Evolutionary conservation across 2,888 invertebrate genomes (phyloP).

Genomic region (Nemotelus nigrinus): DNA sequence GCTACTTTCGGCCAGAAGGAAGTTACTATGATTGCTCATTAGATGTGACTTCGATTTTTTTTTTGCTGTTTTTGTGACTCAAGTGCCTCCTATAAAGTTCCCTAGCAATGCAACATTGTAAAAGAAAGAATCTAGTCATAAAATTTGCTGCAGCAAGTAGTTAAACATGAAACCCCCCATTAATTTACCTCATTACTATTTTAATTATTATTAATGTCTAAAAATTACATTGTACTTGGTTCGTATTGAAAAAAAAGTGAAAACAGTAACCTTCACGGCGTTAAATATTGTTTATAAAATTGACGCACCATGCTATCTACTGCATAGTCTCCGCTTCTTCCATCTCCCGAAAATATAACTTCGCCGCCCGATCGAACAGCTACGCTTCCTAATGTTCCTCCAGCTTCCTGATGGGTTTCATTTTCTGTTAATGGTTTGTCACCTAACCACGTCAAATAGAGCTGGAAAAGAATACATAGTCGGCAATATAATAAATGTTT

Average conservation of each 20-base stretch:
- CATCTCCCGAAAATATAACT: constrained; percentile 60
- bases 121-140: too few species aligned
- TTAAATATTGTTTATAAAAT: constrained; percentile 3
- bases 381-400: constrained; percentile 65
- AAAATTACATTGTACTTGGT: not conserved
- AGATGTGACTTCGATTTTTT: too few species aligned
- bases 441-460: constrained; percentile 67
- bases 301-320: constrained; percentile 37
- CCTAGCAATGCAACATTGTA: too few species aligned
- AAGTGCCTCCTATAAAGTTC: too few species aligned
- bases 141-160: too few species aligned
- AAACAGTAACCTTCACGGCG: not conserved
- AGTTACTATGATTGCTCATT: too few species aligned
- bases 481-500: not conserved
- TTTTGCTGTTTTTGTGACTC: too few species aligned
- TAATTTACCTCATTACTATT: too few species aligned
- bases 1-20: too few species aligned
- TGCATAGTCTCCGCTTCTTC: constrained; percentile 13
- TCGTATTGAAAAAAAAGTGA: not conserved
- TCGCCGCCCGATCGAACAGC: constrained; percentile 65
- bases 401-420: constrained; percentile 61
- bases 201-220: not conserved
- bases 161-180: too few species aligned
- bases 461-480: constrained; percentile 56
- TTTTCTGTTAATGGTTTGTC: constrained; percentile 62